phyloP scores from a whole-genome alignment of 2,888 invertebrate genomes.

The Pterostichus madidus region DNA sequence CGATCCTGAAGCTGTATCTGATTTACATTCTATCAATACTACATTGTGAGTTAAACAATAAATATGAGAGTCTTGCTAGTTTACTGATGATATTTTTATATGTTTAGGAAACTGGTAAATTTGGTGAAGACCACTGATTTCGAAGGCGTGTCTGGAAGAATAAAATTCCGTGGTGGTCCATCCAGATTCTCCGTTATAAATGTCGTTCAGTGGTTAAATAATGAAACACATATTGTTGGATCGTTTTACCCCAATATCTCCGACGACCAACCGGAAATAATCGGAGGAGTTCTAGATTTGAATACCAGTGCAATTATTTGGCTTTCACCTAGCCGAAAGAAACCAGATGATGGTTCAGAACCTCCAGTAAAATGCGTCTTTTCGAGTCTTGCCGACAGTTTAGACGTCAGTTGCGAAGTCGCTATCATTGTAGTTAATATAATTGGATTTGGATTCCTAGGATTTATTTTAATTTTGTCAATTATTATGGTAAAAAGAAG shows the following conservation, averaged over 20 bases:
- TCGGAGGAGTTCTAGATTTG: constrained; percentile 79
- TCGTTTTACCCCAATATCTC: constrained; percentile 80
- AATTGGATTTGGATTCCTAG: constrained; percentile 80
- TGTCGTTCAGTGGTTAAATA: constrained; percentile 81
- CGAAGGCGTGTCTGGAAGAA: constrained; percentile 86
- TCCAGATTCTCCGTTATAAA: constrained; percentile 83
- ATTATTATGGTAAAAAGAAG: constrained; percentile 84
- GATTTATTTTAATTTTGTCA: constrained; percentile 80
- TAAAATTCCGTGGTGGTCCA: constrained; percentile 84
- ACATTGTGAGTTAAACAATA: constrained; percentile 76
- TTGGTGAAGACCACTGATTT: constrained; percentile 85
- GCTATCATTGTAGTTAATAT: constrained; percentile 85
- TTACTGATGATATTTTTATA: background rate
- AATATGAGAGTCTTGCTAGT: background rate
- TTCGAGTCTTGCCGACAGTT: constrained; percentile 82
- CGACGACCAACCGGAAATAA: constrained; percentile 76
- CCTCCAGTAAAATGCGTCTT: constrained; percentile 83
- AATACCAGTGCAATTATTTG: constrained; percentile 81
- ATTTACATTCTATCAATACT: constrained; percentile 79
- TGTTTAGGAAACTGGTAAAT: constrained; percentile 80
- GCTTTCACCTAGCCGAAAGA: constrained; percentile 81
- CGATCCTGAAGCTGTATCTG: constrained; percentile 80
- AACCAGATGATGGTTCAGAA: constrained; percentile 85
- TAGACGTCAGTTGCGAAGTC: constrained; percentile 86
- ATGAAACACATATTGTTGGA: constrained; percentile 79